Evolutionary conservation across 2,113 vertebrate species (phyloP), one percentile per base, ranked within the genome.

Genomic region (Myxocyprinus asiaticus): DNA sequence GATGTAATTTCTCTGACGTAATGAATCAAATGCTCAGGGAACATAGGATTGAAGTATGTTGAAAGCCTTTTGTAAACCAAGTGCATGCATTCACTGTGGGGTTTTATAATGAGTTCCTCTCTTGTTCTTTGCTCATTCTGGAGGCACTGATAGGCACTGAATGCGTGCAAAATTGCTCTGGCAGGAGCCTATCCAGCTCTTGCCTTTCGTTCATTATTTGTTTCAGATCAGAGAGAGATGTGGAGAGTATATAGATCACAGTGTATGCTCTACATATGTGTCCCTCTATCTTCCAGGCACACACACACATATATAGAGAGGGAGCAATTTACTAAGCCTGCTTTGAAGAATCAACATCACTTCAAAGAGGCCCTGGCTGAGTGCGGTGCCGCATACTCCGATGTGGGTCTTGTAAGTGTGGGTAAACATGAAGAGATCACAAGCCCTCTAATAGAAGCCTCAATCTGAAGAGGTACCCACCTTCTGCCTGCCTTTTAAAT

Each of bases 401-500:
- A 75, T 79, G 83, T 68, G 63, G 85, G 88, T 81, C 86, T 88
- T 86, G 86, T 89, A 90, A 87, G 85, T 87, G 90, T 88, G 86
- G 89, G 90, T 91, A 92, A 92, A 92, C 90, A 92, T 81, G 86
- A 91, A 87, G 84, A 90, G 90, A 92, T 91, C 89, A 92, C 88
- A 93, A 90, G 89, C 79, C 87, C 86, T 87, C 87, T 91, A 92
- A 92, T 91, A 92, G 90, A 88, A 88, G 89, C 85, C 77, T 89
- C 87, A 82, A 90, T 92, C 90, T 92, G 84, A 92, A 92, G 90
- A 90, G 87, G 89, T 92, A 88, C 87, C 88, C 87, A 91, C 89
- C 91, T 92, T 89, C 82, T 87, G 88, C 77, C 83, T 87, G 87
- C 87, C 85, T 91, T 88, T 85, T 78, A 90, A 83, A 90, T 86